phyloP scores from a whole-genome alignment of 2,888 invertebrate genomes.

The Malachius bipustulatus region DNA sequence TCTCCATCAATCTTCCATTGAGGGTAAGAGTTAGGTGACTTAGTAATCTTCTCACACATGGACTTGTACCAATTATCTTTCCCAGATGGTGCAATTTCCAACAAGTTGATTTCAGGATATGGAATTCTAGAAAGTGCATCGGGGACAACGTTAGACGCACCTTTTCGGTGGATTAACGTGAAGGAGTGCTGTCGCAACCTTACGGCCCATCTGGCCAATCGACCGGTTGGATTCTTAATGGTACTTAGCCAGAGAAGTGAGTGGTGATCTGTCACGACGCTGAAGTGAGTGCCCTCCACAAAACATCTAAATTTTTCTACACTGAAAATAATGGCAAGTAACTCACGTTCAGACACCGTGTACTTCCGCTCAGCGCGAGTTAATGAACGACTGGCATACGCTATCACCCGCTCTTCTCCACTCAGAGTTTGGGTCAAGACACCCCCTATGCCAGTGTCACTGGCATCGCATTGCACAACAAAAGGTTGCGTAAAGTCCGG shows the following conservation, averaged over 20 bases:
- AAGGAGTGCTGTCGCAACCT: constrained; percentile 16
- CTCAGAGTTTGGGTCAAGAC: constrained; percentile 18
- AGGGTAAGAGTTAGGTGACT: no score
- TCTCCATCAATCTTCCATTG: constrained; percentile 1
- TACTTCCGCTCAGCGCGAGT: constrained; percentile 21
- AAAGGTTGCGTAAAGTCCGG: constrained; percentile 22
- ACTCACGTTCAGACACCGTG: constrained; percentile 18
- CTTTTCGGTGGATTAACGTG: constrained; percentile 18
- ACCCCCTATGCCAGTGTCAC: constrained; percentile 19
- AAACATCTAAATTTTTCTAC: constrained; percentile 22
- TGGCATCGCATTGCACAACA: constrained; percentile 22
- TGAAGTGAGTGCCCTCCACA: constrained; percentile 19
- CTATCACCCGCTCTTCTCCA: constrained; percentile 20
- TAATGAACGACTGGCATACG: constrained; percentile 21
- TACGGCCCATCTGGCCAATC: constrained; percentile 19
- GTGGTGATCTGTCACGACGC: constrained; percentile 21
- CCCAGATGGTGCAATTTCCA: no score
- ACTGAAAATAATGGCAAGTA: no score
- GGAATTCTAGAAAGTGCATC: constrained; percentile 17
- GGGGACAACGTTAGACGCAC: constrained; percentile 16
- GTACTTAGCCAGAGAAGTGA: constrained; percentile 19
- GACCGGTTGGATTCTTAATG: constrained; percentile 19
- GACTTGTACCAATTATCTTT: no score
- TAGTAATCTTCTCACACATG: no score
- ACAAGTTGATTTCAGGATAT: no score